Conservation (phyloP, 2,888 invertebrate species). For the Oxystoma pomonae region DNA sequence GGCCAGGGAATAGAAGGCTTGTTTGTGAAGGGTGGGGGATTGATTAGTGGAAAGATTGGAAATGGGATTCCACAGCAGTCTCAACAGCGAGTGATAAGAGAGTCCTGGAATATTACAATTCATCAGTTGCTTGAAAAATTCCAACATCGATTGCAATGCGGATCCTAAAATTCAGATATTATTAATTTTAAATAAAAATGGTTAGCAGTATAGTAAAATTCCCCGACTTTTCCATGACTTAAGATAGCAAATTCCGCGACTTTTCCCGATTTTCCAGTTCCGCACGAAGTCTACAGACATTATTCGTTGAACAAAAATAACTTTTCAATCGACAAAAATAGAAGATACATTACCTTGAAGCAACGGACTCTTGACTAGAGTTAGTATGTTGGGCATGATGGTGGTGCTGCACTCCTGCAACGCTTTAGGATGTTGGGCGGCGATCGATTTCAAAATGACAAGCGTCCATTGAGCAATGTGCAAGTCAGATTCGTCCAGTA, state of each 20-base stretch:
- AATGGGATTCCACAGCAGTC: conserved; percentile 64
- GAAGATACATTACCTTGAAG: conserved; percentile 76
- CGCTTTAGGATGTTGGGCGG: conserved; percentile 72
- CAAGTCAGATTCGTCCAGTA: conserved; percentile 91
- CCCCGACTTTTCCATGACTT: too few relatives aligned
- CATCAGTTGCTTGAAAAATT: conserved; percentile 90
- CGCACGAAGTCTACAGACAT: too few relatives aligned
- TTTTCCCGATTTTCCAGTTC: too few relatives aligned
- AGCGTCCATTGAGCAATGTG: conserved; percentile 94
- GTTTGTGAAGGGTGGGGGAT: conserved; percentile 51
- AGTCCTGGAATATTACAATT: conserved; percentile 68
- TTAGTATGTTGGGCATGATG: conserved; percentile 81
- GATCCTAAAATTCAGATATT: conserved; percentile 69
- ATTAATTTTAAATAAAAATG: too few relatives aligned
- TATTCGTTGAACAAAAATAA: too few relatives aligned
- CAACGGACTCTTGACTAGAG: conserved; percentile 85
- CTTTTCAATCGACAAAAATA: too few relatives aligned
- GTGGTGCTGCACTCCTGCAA: conserved; percentile 67
- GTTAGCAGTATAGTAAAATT: too few relatives aligned
- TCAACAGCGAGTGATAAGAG: conserved; percentile 76
- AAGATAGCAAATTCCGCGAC: too few relatives aligned
- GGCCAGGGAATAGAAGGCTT: conserved; percentile 93
- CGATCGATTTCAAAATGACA: conserved; percentile 77
- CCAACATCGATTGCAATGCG: conserved; percentile 85
- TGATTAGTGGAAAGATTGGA: conserved; percentile 32